These are phyloP conservation scores for Propsilocerus akamusi DNA, from an alignment of 1,140 invertebrate genomes.

Conservation along the genomic window DNA sequence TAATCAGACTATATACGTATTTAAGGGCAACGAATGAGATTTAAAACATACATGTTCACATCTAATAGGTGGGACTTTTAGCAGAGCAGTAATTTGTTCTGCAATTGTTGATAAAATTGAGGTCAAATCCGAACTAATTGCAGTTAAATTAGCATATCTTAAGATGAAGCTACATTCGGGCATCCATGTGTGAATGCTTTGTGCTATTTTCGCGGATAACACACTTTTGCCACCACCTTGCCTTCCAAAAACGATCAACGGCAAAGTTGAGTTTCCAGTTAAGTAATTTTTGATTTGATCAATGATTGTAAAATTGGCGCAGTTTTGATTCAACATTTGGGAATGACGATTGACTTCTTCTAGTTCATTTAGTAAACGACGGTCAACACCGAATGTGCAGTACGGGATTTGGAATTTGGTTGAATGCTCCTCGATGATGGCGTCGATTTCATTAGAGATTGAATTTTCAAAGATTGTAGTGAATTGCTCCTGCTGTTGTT, in stretches of 20 bases:
- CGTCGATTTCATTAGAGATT: conserved; percentile 26
- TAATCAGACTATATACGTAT: neutral
- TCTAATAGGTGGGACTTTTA: conserved; percentile 16
- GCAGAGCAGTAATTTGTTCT: conserved; percentile 20
- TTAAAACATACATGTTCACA: conserved; percentile 16
- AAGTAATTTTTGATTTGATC: conserved; percentile 54
- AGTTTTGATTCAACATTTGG: conserved; percentile 21
- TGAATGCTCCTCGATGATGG: conserved; percentile 36
- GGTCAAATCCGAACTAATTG: conserved; percentile 17
- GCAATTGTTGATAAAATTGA: conserved; percentile 21
- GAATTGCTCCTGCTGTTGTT: conserved; percentile 38
- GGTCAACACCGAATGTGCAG: conserved; percentile 23
- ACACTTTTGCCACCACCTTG: conserved; percentile 66
- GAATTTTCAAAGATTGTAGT: conserved; percentile 30
- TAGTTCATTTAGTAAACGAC: conserved; percentile 19
- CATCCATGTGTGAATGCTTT: conserved; percentile 43
- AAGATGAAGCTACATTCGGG: conserved; percentile 29
- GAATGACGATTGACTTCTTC: conserved; percentile 48
- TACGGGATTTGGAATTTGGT: conserved; percentile 19
- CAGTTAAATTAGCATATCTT: conserved; percentile 20
- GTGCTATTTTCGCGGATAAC: conserved; percentile 46
- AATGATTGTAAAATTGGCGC: conserved; percentile 23
- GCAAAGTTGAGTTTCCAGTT: conserved; percentile 32
- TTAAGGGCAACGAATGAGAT: neutral
- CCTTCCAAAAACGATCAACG: conserved; percentile 55